Percentiles rank a stretch among this genome's conserved stretches.
phyloP scores from a whole-genome alignment of 2,797 vertebrate species.

The Siniperca obscura region DNA sequence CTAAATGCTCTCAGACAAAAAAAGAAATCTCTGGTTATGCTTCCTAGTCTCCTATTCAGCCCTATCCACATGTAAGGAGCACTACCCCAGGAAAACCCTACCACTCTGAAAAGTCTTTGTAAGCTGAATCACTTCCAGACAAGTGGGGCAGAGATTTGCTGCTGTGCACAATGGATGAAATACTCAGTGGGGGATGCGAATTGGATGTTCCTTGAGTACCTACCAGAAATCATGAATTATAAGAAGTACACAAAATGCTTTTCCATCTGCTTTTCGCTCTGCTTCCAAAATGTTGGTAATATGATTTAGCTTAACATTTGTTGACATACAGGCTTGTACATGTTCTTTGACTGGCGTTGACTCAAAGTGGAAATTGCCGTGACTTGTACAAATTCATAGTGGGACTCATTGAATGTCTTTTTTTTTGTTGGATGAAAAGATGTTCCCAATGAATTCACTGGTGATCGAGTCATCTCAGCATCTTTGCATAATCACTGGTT shows the following conservation, averaged over 20 bases:
- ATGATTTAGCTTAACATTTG: slow-evolving; percentile 49
- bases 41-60: slow-evolving; percentile 57
- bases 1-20: slow-evolving; percentile 40
- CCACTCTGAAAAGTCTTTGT: slow-evolving; percentile 65
- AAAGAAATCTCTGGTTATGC: slow-evolving; percentile 44
- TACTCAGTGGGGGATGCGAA: slow-evolving; percentile 67
- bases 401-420: slow-evolving; percentile 7
- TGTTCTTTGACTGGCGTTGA: slow-evolving; percentile 13
- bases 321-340: slow-evolving; percentile 30
- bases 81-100: slow-evolving; percentile 62
- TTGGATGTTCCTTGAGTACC: slow-evolving; percentile 71
- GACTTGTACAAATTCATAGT: slow-evolving; percentile 16
- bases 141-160: slow-evolving; percentile 74
- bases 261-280: slow-evolving; percentile 38
- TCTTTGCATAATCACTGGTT: not conserved
- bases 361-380: slow-evolving; percentile 15
- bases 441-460: slow-evolving; percentile 32
- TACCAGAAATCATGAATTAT: slow-evolving; percentile 69
- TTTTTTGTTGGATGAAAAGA: slow-evolving; percentile 33
- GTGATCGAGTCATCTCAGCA: slow-evolving; percentile 4
- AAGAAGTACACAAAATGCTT: slow-evolving; percentile 65
- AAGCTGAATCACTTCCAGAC: slow-evolving; percentile 74
- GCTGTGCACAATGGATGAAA: slow-evolving; percentile 76
- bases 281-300: slow-evolving; percentile 31
- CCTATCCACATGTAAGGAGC: slow-evolving; percentile 51